Conservation (phyloP, 2,113 vertebrate species). For the Pomatostomus ruficeps region DNA sequence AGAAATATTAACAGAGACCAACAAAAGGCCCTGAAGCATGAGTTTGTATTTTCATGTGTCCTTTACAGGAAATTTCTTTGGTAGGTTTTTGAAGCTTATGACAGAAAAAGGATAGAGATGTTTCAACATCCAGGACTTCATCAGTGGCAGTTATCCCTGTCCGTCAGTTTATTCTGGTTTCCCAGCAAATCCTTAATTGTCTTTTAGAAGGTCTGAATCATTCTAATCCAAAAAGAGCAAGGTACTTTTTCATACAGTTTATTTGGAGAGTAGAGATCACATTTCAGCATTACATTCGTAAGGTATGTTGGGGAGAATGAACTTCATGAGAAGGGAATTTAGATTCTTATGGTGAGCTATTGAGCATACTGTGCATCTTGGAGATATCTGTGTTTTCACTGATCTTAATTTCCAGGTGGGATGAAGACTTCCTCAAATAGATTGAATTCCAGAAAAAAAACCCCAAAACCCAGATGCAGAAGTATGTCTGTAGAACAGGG, state of each 20-base stretch:
- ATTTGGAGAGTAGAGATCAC: background rate
- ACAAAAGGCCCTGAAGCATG: background rate
- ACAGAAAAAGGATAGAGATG: background rate
- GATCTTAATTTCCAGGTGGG: background rate
- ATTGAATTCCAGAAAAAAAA: background rate
- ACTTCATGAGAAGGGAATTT: background rate
- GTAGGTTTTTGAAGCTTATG: background rate
- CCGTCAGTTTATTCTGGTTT: background rate
- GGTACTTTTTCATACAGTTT: background rate
- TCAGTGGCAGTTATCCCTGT: background rate
- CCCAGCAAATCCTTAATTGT: background rate
- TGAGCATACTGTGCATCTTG: background rate
- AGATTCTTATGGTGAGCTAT: background rate
- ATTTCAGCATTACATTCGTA: rapidly evolving
- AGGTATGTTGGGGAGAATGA: background rate
- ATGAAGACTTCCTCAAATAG: background rate
- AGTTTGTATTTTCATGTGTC: background rate
- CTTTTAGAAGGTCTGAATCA: background rate
- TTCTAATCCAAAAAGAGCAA: background rate
- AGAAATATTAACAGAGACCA: background rate
- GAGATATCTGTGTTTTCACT: background rate
- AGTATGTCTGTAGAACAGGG: background rate
- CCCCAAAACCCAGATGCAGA: background rate
- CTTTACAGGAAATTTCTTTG: slow-evolving; percentile 45
- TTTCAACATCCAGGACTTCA: background rate